These are phyloP conservation scores for Epizoanthus stellaris DNA, from an alignment of 92 coral and sea anemone species.

Conservation along the genomic window DNA sequence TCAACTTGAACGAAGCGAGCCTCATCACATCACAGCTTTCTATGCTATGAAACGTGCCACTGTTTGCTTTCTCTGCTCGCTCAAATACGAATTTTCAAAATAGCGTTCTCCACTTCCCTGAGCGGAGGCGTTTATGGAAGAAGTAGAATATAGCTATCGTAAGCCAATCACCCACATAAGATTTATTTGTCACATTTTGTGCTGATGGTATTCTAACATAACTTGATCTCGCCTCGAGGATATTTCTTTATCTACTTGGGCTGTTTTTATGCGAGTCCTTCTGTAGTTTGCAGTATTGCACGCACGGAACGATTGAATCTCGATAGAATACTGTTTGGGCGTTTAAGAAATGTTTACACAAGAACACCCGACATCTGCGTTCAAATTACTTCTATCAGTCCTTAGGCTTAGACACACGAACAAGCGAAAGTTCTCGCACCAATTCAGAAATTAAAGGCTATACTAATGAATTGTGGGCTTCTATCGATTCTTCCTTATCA, in stretches of 20 bases:
- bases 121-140: background rate
- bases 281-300: background rate
- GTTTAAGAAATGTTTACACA: constrained; percentile 25
- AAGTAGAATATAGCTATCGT: background rate
- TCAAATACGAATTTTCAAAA: background rate
- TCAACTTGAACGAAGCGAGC: constrained; percentile 1
- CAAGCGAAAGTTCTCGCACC: background rate
- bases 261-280: background rate
- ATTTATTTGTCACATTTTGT: no score
- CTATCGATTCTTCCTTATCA: background rate
- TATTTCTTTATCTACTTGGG: background rate
- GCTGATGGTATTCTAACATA: background rate
- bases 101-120: background rate
- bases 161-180: background rate
- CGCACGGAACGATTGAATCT: background rate
- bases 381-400: background rate
- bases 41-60: background rate
- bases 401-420: constrained; percentile 2
- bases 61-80: background rate
- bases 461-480: background rate
- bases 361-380: background rate
- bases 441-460: background rate
- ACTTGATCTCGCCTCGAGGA: background rate
- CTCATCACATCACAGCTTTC: background rate
- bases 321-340: constrained; percentile 19